Conservation (phyloP, 23 tunicate species). For the Botrylloides violaceus region DNA sequence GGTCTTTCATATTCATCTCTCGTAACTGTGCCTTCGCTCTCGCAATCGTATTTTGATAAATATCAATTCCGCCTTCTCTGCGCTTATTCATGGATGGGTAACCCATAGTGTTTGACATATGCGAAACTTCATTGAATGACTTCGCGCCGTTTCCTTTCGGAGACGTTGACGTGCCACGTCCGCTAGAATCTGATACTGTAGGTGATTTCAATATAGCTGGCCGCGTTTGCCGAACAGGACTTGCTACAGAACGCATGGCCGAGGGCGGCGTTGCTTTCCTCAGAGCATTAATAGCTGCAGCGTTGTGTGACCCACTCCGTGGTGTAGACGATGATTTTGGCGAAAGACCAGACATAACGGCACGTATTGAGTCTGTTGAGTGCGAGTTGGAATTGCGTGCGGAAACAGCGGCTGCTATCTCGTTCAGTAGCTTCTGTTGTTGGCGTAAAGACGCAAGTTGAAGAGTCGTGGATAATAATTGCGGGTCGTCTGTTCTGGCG, state of each 20-base stretch:
- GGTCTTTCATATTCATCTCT: constrained; percentile 7
- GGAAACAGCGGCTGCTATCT: constrained; percentile 10
- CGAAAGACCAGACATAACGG: neutral
- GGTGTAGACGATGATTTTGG: constrained; percentile 1
- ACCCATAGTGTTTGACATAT: neutral
- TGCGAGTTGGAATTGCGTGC: neutral
- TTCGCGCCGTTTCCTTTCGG: constrained; percentile 3
- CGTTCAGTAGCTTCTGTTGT: constrained; percentile 21
- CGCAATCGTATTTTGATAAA: constrained; percentile 22
- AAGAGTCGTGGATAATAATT: neutral
- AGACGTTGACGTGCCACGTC: neutral
- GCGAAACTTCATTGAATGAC: neutral
- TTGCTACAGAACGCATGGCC: neutral
- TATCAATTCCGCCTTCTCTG: constrained; percentile 13
- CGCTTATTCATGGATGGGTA: neutral
- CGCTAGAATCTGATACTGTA: neutral
- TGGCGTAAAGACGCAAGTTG: constrained; percentile 21
- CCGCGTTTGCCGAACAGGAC: neutral
- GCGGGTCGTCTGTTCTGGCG: neutral
- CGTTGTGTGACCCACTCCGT: neutral
- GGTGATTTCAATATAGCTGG: neutral
- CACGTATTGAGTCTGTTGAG: neutral
- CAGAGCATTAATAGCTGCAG: neutral
- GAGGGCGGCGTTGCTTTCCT: neutral
- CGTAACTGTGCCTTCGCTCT: constrained; percentile 8